These are phyloP conservation scores for Columbina picui DNA, from an alignment of 2,113 vertebrate genomes.

Conservation along the genomic window DNA sequence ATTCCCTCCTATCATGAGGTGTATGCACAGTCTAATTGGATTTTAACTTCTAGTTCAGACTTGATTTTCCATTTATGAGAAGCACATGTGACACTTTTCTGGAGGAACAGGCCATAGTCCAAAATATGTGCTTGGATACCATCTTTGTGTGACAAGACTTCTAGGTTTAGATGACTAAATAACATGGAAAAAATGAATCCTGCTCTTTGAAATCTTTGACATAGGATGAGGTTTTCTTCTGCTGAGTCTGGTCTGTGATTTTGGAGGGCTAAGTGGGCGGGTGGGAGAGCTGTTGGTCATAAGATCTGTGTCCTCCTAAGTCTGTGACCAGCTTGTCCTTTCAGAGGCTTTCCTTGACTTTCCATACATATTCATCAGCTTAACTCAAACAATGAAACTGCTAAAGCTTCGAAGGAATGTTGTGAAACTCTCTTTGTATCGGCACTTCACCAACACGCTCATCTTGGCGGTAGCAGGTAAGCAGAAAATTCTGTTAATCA, in stretches of 20 bases:
- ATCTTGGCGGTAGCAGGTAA: slow-evolving; percentile 94
- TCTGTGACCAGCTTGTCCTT: neutral
- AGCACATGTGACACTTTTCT: neutral
- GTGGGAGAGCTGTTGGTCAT: neutral
- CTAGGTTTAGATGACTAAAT: neutral
- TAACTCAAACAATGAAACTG: slow-evolving; percentile 94
- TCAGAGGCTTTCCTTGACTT: slow-evolving; percentile 83
- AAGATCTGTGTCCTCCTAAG: neutral
- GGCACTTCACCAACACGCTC: slow-evolving; percentile 96
- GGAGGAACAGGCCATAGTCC: neutral
- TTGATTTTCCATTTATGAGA: neutral
- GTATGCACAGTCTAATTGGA: neutral
- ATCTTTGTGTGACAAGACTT: neutral
- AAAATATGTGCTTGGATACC: neutral
- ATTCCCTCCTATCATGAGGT: neutral
- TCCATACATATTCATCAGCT: slow-evolving; percentile 93
- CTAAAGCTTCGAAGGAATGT: slow-evolving; percentile 92
- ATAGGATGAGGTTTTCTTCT: neutral
- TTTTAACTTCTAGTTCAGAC: neutral
- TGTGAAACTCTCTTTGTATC: slow-evolving; percentile 94
- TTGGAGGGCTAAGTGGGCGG: neutral
- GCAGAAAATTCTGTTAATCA: neutral
- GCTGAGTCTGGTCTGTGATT: neutral
- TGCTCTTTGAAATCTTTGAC: neutral
- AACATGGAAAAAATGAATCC: neutral